A percentile compares a stretch with the other conserved stretches of the same genome.
phyloP scores from a whole-genome alignment of 1,140 invertebrate genomes.

The Platyscapa corneri region DNA sequence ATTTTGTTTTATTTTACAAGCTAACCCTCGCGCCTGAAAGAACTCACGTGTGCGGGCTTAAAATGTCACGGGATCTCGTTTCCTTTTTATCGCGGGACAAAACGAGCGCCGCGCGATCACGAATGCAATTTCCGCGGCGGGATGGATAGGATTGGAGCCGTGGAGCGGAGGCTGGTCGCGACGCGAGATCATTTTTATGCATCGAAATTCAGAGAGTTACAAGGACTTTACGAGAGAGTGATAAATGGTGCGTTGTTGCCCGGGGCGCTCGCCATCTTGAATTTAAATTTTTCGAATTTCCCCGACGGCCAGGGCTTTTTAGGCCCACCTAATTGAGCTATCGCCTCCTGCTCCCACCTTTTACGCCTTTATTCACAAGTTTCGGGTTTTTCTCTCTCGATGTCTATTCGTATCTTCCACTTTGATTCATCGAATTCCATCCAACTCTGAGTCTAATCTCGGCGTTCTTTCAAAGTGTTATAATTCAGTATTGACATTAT shows the following conservation, averaged over 20 bases:
- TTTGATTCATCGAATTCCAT: neutral
- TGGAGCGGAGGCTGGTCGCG: neutral
- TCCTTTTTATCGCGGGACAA: neutral
- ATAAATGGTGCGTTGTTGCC: constrained; percentile 39
- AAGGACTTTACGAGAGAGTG: constrained; percentile 11
- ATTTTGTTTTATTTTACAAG: constrained; percentile 31
- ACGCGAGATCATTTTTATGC: constrained; percentile 44
- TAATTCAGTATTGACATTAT: no score
- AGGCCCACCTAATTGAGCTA: neutral
- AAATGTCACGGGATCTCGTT: neutral
- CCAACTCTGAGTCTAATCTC: neutral
- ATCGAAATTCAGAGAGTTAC: constrained; percentile 44
- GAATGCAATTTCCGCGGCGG: constrained; percentile 51
- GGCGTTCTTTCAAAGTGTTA: no score
- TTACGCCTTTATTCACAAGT: no score
- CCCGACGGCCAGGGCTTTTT: neutral
- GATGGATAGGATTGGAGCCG: constrained; percentile 36
- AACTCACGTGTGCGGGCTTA: constrained; percentile 21
- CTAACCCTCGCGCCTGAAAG: neutral
- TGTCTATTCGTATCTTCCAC: neutral
- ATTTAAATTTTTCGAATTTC: constrained; percentile 36
- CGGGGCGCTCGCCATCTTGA: neutral
- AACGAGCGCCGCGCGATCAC: constrained; percentile 12
- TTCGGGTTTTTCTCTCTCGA: no score
- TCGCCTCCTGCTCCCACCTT: no score